Evolutionary conservation across 92 coral and sea anemone genomes (phyloP), one percentile per base, ranked within the genome.

Genomic region (Montipora capitata): DNA sequence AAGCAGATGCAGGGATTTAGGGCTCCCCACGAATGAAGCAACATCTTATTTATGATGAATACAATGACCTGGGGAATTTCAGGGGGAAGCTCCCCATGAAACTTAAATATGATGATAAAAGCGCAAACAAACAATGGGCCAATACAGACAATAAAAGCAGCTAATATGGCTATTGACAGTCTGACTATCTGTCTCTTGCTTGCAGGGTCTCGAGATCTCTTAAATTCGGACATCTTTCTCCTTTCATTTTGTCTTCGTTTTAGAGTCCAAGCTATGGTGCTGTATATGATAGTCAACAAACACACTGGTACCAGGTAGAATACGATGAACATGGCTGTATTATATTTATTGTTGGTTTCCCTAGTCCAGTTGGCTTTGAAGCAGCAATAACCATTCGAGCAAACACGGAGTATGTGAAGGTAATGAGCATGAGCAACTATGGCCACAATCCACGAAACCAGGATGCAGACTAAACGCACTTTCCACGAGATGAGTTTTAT

Each of bases 1-100:
- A 81, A 68, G 48, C 76, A 81, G 35, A 68, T 49, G n/a, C 85
- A 81, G 0, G 85, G 85, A 56, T 81, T 81, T 3, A 81, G 2
- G 40, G 85, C 85, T 42, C 76, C 39, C 76, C 75, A 67, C 2
- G 85, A 81, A 68, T 51, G 66, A 38, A 69, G 0, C 76, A 81
- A 18, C 16, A 81, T 67, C 0, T 2, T 8, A 4, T 40, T 42
- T 4, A 38, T 14, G 51, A 45, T 45, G 54, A 81, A 81, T 51
- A 2, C 15, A 2, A 81, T 15, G 35, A 27, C 35, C 1, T 10
- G 44, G 66, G 10, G 5, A 15, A 17, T 40, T 41, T 7, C 35
- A 27, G 1, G 35, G 35, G 66, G 68, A 11, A 38, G 67, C 0
- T 0, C 65, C 48, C 63, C 48, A 52, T 81, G 35, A 45, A 63